Conservation (phyloP, 2,797 vertebrate species). For the Channallabes apus region DNA sequence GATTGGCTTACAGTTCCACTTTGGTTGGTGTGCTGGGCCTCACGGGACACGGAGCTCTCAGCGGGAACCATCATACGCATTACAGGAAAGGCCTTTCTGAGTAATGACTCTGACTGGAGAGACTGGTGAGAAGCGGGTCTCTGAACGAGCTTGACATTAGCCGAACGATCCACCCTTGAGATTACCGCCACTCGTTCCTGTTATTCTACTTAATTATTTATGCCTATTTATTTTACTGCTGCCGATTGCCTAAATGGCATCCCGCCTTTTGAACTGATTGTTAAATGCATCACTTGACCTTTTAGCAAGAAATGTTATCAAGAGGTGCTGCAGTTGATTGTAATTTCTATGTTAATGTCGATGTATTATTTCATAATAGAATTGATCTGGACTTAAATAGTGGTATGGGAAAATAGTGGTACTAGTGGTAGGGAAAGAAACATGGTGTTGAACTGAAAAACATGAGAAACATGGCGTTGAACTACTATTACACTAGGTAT, state of each 20-base stretch:
- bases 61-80: slow-evolving; percentile 50
- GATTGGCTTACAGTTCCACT: slow-evolving; percentile 45
- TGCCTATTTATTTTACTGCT: slow-evolving; percentile 57
- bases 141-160: slow-evolving; percentile 53
- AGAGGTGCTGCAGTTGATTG: slow-evolving; percentile 9
- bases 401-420: no score
- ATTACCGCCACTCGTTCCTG: slow-evolving; percentile 43
- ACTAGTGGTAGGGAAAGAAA: neutral
- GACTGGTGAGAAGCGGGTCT: slow-evolving; percentile 36
- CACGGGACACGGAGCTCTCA: slow-evolving; percentile 39
- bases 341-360: slow-evolving; percentile 20
- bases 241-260: slow-evolving; percentile 45
- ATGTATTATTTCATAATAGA: slow-evolving; percentile 3
- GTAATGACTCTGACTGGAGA: slow-evolving; percentile 51
- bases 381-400: neutral
- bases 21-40: slow-evolving; percentile 36
- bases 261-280: slow-evolving; percentile 53
- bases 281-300: slow-evolving; percentile 60
- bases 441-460: neutral
- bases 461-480: neutral
- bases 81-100: slow-evolving; percentile 50
- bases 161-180: slow-evolving; percentile 46
- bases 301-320: slow-evolving; percentile 39
- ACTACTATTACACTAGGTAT: neutral
- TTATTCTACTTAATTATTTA: slow-evolving; percentile 60